Conservation (phyloP, 2,888 invertebrate genomes). For the Drosophila multiciliata region DNA sequence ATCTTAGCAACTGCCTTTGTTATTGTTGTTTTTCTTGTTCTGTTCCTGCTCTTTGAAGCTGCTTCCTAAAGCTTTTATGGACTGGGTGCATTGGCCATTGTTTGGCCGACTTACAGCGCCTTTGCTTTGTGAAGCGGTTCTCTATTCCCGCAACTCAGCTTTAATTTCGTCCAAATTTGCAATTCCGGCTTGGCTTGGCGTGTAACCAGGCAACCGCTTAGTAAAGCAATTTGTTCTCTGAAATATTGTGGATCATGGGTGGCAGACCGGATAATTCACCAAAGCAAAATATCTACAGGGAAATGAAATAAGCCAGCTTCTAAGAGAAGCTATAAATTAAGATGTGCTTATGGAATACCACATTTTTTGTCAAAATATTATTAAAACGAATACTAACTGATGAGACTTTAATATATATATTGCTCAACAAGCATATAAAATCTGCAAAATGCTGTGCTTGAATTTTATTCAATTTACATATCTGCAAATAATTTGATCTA, state of each 20-base stretch:
- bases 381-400: background rate
- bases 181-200: constrained; percentile 44
- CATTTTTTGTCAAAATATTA: background rate
- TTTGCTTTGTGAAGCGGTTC: constrained; percentile 13
- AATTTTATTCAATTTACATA: background rate
- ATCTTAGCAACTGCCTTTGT: constrained; percentile 35
- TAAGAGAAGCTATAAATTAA: constrained; percentile 17
- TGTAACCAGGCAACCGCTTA: constrained; percentile 49
- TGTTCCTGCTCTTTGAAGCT: constrained; percentile 21
- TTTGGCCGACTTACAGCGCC: constrained; percentile 14
- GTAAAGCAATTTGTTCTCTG: constrained; percentile 23
- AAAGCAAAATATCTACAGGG: constrained; percentile 8
- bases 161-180: constrained; percentile 57
- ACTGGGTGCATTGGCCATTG: constrained; percentile 14
- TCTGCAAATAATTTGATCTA: background rate
- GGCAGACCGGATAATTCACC: constrained; percentile 7
- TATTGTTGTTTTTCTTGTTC: constrained; percentile 11
- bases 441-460: background rate
- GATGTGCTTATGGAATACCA: constrained; percentile 8
- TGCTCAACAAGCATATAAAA: background rate
- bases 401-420: background rate
- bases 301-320: constrained; percentile 20
- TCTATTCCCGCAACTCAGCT: constrained; percentile 25
- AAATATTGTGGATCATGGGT: constrained; percentile 6
- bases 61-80: background rate